Evolutionary conservation across 2,888 invertebrate genomes (phyloP).

Genomic region (Nasonia oneida): DNA sequence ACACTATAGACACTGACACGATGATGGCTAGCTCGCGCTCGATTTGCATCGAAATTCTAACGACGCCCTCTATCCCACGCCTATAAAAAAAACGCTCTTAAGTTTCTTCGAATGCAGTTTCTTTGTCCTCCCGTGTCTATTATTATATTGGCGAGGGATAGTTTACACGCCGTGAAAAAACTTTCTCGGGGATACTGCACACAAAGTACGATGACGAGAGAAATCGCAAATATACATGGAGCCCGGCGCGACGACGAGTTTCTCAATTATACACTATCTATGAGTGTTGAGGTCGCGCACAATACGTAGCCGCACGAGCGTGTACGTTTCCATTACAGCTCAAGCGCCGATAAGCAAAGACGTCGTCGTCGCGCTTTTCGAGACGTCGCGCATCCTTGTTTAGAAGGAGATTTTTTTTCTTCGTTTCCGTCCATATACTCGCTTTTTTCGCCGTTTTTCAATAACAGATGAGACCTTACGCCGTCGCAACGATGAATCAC

Average conservation of each 20-base stretch:
- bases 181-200: conserved; percentile 10
- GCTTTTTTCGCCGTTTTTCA: background rate
- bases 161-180: background rate
- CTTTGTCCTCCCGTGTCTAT: background rate
- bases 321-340: conserved; percentile 45
- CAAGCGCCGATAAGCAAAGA: conserved; percentile 39
- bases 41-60: conserved; percentile 42
- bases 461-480: background rate
- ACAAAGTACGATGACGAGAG: conserved; percentile 1
- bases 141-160: background rate
- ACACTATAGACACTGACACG: background rate
- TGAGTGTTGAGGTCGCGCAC: conserved; percentile 46
- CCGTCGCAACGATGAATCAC: no score
- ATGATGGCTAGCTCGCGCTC: background rate
- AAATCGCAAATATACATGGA: conserved; percentile 22
- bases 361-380: background rate
- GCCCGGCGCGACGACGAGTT: conserved; percentile 21
- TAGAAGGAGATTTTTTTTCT: background rate
- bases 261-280: conserved; percentile 51
- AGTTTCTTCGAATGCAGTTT: background rate
- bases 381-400: background rate
- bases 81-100: background rate
- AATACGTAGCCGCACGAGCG: background rate
- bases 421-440: background rate
- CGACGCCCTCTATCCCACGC: conserved; percentile 6